Evolutionary conservation across 2,888 invertebrate species (phyloP), one percentile per base, ranked within the genome.

Genomic region (Troides aeacus): DNA sequence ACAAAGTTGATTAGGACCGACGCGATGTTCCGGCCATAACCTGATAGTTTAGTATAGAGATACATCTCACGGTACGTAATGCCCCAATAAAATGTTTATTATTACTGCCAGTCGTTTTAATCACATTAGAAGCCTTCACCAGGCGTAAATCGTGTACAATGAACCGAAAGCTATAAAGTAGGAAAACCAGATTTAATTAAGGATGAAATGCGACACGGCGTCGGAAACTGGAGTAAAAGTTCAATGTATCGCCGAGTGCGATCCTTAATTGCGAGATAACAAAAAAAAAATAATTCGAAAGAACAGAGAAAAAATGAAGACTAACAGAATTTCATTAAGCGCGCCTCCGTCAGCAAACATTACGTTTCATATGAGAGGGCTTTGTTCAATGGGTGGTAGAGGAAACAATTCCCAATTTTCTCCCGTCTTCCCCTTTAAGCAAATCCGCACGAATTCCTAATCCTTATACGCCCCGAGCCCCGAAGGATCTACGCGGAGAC

Each of bases 381-480:
- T 85, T 84, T 82, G 78, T 81, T 81, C 79, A 81, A 78, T 81
- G 82, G 84, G 85, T 80, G 85, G 83, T 80, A 77, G 80, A 85
- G 87, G 84, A 84, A 90, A 89, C 88, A 88, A 87, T 89, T 86
- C 87, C 78, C 84, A 86, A 89, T 87, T 86, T 86, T 84, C 86
- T 81, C 74, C 81, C 81, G 80, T 81, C 82, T 84, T 83, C 82
- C 83, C 84, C 85, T 88, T 85, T 87, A 87, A 84, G 86, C 84
- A 88, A 90, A 90, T 89, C 87, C 86, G 78, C 84, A 84, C 84
- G 81, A 86, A 88, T 87, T 86, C 86, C 84, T 88, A 86, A 89
- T 88, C 88, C 88, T 84, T 86, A 86, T 87, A 87, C 82, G 85
- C 84, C 78, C 79, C 79, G 78, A 81, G 81, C 84, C 84, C 78